phyloP scores from a whole-genome alignment of 2,797 vertebrate species.

The Scyliorhinus canicula region DNA sequence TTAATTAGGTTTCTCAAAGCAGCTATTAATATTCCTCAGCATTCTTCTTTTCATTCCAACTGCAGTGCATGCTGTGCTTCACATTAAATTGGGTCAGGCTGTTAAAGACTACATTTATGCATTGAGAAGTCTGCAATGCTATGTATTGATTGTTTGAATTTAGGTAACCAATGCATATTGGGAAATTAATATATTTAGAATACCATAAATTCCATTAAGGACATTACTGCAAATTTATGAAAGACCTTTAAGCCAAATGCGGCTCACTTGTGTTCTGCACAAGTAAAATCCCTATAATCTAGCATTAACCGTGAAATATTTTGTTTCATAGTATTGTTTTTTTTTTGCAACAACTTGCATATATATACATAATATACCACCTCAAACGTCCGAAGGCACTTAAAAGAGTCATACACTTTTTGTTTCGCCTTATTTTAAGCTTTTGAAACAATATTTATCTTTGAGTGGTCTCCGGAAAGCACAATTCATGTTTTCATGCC shows the following conservation, averaged over 20 bases:
- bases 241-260: neutral
- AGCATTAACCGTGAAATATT: neutral
- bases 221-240: neutral
- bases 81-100: conserved; percentile 9
- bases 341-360: neutral
- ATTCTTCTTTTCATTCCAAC: neutral
- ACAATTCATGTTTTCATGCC: neutral
- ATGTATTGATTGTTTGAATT: neutral
- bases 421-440: neutral
- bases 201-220: neutral
- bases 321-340: neutral
- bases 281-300: neutral
- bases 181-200: neutral
- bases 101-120: neutral
- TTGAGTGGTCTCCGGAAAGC: neutral
- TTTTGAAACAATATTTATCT: neutral
- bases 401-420: neutral
- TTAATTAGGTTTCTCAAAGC: conserved; percentile 18
- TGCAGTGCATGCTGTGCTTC: conserved; percentile 20
- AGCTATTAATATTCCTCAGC: conserved; percentile 26
- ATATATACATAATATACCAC: neutral
- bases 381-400: neutral
- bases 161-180: neutral
- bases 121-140: neutral
- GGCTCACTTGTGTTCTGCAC: neutral